Evolutionary conservation across 2,113 vertebrate species (phyloP).

Genomic region (Bujurquina vittata): DNA sequence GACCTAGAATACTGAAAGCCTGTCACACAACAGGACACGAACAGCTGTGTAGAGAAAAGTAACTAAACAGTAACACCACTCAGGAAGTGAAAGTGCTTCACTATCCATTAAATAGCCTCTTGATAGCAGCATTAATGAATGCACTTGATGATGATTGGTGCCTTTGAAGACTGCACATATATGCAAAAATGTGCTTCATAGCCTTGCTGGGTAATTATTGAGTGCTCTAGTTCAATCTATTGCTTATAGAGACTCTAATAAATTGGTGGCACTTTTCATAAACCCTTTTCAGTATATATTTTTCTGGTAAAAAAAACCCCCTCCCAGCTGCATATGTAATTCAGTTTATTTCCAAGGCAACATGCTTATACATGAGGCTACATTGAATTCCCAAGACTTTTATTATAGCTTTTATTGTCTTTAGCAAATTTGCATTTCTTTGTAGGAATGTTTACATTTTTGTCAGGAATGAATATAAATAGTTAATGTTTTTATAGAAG

Average conservation of each 20-base stretch:
- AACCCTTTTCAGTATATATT: neutral
- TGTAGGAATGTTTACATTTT: neutral
- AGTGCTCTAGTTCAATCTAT: slow-evolving; percentile 12
- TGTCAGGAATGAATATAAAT: neutral
- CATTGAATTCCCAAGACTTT: neutral
- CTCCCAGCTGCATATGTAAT: neutral
- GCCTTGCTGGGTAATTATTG: neutral
- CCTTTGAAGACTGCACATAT: slow-evolving; percentile 1
- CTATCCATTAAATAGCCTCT: neutral
- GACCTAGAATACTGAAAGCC: slow-evolving; percentile 75
- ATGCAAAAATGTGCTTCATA: neutral
- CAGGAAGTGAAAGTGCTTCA: slow-evolving; percentile 1
- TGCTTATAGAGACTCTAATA: neutral
- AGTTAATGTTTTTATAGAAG: neutral
- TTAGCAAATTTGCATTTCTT: neutral
- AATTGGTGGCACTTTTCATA: slow-evolving; percentile 6
- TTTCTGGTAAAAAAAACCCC: neutral
- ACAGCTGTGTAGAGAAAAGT: slow-evolving; percentile 51
- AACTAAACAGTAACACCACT: slow-evolving; percentile 20
- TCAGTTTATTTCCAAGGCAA: neutral
- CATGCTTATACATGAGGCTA: neutral
- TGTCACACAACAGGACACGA: slow-evolving; percentile 63
- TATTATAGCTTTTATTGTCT: neutral
- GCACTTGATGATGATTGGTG: slow-evolving; percentile 10
- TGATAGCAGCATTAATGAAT: slow-evolving; percentile 13